phyloP scores from a whole-genome alignment of 2,797 vertebrate species.

The Octomys mimax region DNA sequence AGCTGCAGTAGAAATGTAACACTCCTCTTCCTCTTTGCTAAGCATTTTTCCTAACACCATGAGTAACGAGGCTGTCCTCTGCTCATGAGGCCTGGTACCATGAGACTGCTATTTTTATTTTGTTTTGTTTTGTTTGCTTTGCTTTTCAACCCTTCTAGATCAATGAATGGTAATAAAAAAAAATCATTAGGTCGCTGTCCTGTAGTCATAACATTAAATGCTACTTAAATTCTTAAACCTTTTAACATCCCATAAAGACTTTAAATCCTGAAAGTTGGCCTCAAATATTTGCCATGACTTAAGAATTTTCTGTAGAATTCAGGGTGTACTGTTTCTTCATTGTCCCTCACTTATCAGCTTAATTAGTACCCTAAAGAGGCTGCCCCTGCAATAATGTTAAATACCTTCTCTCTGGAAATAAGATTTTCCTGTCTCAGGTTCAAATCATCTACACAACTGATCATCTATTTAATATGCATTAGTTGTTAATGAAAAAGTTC shows the following conservation, averaged over 20 bases:
- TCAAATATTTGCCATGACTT: neutral
- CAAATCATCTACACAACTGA: slow-evolving; percentile 8
- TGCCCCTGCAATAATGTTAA: neutral
- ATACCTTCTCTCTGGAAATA: slow-evolving; percentile 36
- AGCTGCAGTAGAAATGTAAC: neutral
- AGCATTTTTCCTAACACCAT: neutral
- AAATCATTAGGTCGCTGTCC: neutral
- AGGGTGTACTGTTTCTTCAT: neutral
- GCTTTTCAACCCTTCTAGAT: neutral
- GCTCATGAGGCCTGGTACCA: neutral
- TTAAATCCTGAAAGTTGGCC: neutral
- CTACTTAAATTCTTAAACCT: neutral
- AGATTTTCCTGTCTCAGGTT: neutral
- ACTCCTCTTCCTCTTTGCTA: neutral
- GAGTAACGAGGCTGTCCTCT: neutral
- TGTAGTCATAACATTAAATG: neutral
- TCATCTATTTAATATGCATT: neutral
- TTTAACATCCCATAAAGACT: neutral
- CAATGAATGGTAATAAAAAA: neutral
- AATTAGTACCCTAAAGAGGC: neutral
- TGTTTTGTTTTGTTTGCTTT: neutral
- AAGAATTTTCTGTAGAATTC: slow-evolving; percentile 25
- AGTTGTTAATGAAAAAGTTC: neutral
- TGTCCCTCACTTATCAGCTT: neutral
- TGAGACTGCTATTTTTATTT: neutral